Percentiles rank a stretch among this genome's conserved stretches.
Conservation (phyloP, 2,113 vertebrate genomes). For the Misgurnus anguillicaudatus region DNA sequence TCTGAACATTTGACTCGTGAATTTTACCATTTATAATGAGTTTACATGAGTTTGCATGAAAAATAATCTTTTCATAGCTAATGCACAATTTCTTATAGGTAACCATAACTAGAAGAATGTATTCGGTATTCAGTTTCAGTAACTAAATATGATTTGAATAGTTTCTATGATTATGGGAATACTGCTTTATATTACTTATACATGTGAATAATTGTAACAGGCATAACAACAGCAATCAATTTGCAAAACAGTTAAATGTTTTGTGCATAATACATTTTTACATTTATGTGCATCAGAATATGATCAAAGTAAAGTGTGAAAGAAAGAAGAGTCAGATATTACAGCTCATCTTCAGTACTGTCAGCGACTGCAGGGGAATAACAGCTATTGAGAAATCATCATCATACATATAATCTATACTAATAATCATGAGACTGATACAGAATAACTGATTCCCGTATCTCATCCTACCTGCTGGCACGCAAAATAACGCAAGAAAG, state of each 20-base stretch:
- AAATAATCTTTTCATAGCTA: too few species aligned
- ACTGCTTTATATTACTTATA: not conserved
- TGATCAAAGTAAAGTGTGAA: not conserved
- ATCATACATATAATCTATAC: not conserved
- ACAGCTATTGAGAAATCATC: too few species aligned
- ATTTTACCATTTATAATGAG: too few species aligned
- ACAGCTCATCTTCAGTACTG: not conserved
- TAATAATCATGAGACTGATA: not conserved
- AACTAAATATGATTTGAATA: not conserved
- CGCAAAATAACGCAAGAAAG: conserved; percentile 55
- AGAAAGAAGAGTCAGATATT: not conserved
- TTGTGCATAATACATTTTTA: too few species aligned
- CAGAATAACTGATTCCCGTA: not conserved
- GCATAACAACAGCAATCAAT: not conserved
- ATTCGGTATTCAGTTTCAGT: too few species aligned
- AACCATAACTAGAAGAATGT: too few species aligned
- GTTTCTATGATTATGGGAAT: not conserved
- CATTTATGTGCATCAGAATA: too few species aligned
- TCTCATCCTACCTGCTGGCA: conserved; percentile 72
- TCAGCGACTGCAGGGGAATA: not conserved
- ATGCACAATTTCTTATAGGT: too few species aligned
- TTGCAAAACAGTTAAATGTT: too few species aligned
- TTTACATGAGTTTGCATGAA: too few species aligned
- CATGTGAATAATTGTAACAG: not conserved
- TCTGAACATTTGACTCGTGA: too few species aligned